A percentile compares a stretch with the other conserved stretches of the same genome.
Conservation (phyloP, 2,888 invertebrate genomes). For the Operophtera brumata region DNA sequence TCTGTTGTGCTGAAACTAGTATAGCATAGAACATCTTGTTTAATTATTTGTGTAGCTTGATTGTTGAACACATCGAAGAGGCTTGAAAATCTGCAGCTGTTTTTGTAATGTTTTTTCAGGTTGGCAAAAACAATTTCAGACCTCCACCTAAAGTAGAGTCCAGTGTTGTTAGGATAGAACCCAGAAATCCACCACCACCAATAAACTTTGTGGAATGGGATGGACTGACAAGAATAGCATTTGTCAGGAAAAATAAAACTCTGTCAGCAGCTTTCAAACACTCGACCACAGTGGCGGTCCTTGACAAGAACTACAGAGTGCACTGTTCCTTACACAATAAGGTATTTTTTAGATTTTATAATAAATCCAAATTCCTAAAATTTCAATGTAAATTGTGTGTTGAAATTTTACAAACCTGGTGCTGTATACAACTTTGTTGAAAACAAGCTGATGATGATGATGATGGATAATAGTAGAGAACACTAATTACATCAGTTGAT, state of each 20-base stretch:
- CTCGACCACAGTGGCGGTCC: constrained; percentile 87
- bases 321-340: constrained; percentile 93
- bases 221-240: constrained; percentile 96
- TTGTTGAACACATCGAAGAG: too few relatives aligned
- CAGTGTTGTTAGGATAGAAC: constrained; percentile 98
- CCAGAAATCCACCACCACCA: constrained; percentile 97
- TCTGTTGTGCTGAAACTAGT: constrained; percentile 4
- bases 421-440: too few relatives aligned
- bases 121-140: constrained; percentile 98
- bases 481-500: too few relatives aligned
- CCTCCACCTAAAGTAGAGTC: constrained; percentile 99
- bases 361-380: too few relatives aligned
- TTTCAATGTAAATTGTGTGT: too few relatives aligned
- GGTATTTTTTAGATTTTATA: constrained; percentile 43
- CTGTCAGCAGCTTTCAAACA: constrained; percentile 94
- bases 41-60: too few relatives aligned
- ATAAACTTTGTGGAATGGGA: constrained; percentile 99
- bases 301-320: constrained; percentile 95
- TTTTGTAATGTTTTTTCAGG: constrained; percentile 68
- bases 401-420: too few relatives aligned
- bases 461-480: too few relatives aligned
- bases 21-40: too few relatives aligned
- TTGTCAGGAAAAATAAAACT: constrained; percentile 98
- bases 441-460: too few relatives aligned
- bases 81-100: too few relatives aligned